These are phyloP conservation scores for Machaerirhynchus nigripectus DNA, from an alignment of 2,113 vertebrate genomes.

Conservation along the genomic window DNA sequence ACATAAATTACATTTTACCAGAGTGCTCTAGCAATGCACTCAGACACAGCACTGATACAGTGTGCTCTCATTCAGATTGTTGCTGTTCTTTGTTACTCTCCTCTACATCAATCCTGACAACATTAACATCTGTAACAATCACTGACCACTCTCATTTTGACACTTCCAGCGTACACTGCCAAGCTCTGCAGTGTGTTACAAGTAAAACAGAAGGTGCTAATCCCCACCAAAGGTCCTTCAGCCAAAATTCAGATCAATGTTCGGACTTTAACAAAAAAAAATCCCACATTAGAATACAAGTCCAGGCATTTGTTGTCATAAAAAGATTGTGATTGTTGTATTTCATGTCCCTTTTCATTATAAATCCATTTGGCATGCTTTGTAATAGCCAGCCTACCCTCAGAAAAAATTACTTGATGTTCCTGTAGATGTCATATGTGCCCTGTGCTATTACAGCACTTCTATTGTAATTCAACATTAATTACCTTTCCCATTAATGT, in stretches of 20 bases:
- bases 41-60: background rate
- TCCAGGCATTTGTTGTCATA: background rate
- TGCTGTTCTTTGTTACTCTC: background rate
- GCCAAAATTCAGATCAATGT: background rate
- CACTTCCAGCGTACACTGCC: background rate
- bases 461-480: conserved; percentile 22
- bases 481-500: conserved; percentile 51
- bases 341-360: conserved; percentile 27
- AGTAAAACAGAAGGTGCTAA: background rate
- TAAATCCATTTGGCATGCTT: conserved; percentile 48
- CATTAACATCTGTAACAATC: background rate
- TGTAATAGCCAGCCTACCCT: background rate
- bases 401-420: background rate
- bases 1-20: background rate
- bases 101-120: background rate
- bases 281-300: background rate
- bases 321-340: background rate
- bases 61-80: background rate
- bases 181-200: background rate
- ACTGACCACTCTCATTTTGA: background rate
- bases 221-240: background rate
- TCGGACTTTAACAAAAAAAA: background rate
- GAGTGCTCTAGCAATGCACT: background rate
- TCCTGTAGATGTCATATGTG: background rate
- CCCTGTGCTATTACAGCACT: background rate